Evolutionary conservation across 1,140 invertebrate genomes (phyloP), one percentile per base, ranked within the genome.

Genomic region (Dinothrombium tinctorium): DNA sequence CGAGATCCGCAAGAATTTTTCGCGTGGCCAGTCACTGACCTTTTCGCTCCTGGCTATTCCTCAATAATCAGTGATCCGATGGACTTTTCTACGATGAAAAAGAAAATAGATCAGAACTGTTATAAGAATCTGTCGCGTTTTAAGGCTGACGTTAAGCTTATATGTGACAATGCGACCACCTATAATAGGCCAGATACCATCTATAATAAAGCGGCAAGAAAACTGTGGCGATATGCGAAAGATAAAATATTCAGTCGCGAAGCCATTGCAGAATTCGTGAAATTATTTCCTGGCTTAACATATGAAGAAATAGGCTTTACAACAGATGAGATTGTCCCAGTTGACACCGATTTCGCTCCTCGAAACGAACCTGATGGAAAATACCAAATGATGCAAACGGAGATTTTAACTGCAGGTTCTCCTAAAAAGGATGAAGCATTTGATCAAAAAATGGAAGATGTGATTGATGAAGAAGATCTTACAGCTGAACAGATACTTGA

Each of bases 151-250:
- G 31, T 94, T 53, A 77, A 79, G 43, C 56, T 94, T 25, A 94
- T 96, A 77, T 95, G 87, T 58, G 78, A 83, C 33, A 96, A 96
- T 59, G 84, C 84, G 0, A 89, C 87, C 68, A 77, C 74, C n/a
- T 96, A 95, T 54, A 95, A 96, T 60, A 77, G 83, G 47, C 71
- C 73, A 3, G 89, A 94, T 32, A 95, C 89, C 0, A 78, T 95
- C 19, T 95, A 94, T 59, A 89, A 81, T 59, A 94, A 92, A 60
- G 79, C 86, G 0, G 86, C 86, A 0, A 79, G 83, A 47, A 74
- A 80, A 41, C 54, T 96, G 0, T 61, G 92, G 1, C 78, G 87
- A 49, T 69, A 74, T 11, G 86, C 55, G 78, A 35, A 84, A 81
- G 55, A 69, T 7, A 39, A 44, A 33, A 31, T 46, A 19, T 43